Evolutionary conservation across 2,888 invertebrate species (phyloP), one percentile per base, ranked within the genome.

Genomic region (Himalopsyche tibetana): DNA sequence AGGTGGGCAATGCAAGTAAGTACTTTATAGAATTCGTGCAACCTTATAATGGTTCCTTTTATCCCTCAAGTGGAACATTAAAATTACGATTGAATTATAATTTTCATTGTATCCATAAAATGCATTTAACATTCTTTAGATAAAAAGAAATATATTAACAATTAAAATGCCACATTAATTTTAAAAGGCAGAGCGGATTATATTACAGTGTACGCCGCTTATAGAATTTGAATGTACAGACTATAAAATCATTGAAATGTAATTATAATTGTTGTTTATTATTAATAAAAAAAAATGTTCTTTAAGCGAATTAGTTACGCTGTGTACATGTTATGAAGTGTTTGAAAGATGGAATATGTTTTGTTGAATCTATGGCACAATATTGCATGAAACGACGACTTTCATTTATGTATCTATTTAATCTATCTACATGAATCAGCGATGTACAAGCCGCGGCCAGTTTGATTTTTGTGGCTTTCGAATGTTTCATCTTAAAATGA

Each of bases 291-390:
- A 63, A 63, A 63, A 63, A 19, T 4, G 5, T 19, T 19, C 12
- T 3, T 5, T 9, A 63, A 12, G 63, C 19, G 63, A 56, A 85
- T 85, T 85, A 85, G 81, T 82, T 55, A 85, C 84, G 84, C 84
- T 81, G 55, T 84, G 82, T 85, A 85, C 56, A 81, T 38, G 55
- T 8, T 5, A 28, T 28, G 19, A 2, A 8, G 19, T 9, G 63
- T 19, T 8, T 63, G 63, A 63, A 63, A 11, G 63, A 8, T 9
- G 19, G 8, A 28, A 63, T 28, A 63, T 19, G 19, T 19, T 4
- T 9, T 63, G n/a, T 12, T 42, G 28, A 80, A 19, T 6, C 3
- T 63, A n/a, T 63, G 63, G 63, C 63, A 63, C 63, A 63, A 63
- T 63, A 63, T 63, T 63, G 51, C 51, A 51, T 15, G 15, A 51